phyloP scores from a whole-genome alignment of 1,140 invertebrate genomes.

The Colletes latitarsis region DNA sequence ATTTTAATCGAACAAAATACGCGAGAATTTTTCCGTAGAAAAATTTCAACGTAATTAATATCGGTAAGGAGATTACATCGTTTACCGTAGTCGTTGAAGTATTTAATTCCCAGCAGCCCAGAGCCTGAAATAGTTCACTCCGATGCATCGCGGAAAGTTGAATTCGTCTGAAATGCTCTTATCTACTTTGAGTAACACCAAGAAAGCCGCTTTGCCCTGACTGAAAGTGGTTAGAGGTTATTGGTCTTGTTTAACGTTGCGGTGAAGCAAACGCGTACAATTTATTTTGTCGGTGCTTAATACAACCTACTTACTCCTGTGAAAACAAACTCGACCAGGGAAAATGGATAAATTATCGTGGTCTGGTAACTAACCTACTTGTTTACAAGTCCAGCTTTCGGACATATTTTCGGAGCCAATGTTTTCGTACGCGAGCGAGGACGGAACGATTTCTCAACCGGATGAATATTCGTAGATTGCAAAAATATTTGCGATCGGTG shows the following conservation, averaged over 20 bases:
- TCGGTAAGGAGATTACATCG: conserved; percentile 5
- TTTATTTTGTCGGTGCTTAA: conserved; percentile 26
- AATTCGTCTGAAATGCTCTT: conserved; percentile 9
- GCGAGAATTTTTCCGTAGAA: too few species aligned
- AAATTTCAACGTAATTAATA: background rate
- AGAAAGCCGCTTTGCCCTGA: conserved; percentile 6
- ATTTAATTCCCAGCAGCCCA: background rate
- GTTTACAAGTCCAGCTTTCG: background rate
- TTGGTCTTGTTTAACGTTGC: conserved; percentile 10
- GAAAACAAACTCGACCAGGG: conserved; percentile 5
- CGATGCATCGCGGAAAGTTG: conserved; percentile 8
- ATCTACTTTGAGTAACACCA: background rate
- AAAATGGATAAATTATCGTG: conserved; percentile 28
- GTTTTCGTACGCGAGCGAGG: background rate
- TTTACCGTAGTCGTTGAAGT: background rate
- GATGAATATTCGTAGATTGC: background rate
- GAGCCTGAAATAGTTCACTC: too few species aligned
- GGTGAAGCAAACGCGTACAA: background rate
- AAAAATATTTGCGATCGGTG: too few species aligned
- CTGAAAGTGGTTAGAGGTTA: conserved; percentile 3
- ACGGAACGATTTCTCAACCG: too few species aligned
- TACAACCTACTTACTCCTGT: conserved; percentile 1
- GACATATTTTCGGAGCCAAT: background rate
- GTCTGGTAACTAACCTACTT: background rate
- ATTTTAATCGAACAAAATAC: too few species aligned